Evolutionary conservation across 2,888 invertebrate genomes (phyloP).

Genomic region (Leptodirus hochenwartii): DNA sequence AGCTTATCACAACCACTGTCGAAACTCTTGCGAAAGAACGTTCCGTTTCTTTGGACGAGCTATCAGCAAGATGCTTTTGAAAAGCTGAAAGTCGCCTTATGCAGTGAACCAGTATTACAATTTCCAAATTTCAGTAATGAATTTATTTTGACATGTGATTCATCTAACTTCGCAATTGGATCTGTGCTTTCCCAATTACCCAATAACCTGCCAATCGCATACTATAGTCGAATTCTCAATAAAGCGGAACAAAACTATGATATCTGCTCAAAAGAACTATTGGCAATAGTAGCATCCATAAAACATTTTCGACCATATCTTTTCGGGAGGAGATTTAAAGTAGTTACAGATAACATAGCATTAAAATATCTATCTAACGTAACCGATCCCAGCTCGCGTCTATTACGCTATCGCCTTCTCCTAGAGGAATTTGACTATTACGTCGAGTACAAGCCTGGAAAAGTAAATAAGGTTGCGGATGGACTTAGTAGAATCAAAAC

Average conservation of each 20-base stretch:
- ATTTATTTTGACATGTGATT: no score
- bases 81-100: no score
- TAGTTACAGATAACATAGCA: neutral
- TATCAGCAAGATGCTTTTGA: no score
- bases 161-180: no score
- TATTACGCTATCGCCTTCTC: neutral
- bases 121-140: no score
- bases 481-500: neutral
- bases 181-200: no score
- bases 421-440: neutral
- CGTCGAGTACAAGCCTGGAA: neutral
- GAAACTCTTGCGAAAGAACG: no score
- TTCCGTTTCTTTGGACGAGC: no score
- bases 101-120: no score
- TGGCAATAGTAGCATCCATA: neutral
- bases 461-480: neutral
- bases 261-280: neutral
- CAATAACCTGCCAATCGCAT: neutral
- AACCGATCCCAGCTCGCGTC: neutral
- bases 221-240: neutral
- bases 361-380: neutral
- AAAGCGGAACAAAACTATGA: neutral
- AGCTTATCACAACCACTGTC: no score
- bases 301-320: slow-evolving; percentile 1
- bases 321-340: no score